These are phyloP conservation scores for Babylonia areolata DNA, from an alignment of 1,140 invertebrate species.

Conservation along the genomic window DNA sequence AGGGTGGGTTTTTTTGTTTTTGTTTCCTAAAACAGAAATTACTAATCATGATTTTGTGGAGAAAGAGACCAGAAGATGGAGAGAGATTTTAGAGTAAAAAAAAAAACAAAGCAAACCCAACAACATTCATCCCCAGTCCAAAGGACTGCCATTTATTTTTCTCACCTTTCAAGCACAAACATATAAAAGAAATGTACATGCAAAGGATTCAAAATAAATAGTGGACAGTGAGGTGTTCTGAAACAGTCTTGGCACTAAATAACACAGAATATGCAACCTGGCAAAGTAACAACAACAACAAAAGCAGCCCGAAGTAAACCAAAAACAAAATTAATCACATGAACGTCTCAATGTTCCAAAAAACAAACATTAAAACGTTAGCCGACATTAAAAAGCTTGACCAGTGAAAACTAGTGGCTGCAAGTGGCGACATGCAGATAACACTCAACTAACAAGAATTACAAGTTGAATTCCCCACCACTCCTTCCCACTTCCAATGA, in stretches of 20 bases:
- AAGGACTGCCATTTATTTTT: too few species aligned
- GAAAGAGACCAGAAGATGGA: too few species aligned
- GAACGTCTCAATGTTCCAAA: conserved; percentile 1
- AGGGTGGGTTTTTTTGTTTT: too few species aligned
- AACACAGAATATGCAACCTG: background rate
- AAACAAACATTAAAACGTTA: too few species aligned
- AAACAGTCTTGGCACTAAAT: background rate
- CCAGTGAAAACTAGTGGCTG: background rate
- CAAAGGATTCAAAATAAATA: background rate
- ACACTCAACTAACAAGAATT: background rate
- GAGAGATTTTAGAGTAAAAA: too few species aligned
- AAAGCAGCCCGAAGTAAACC: background rate
- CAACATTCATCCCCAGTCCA: too few species aligned
- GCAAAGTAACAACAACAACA: background rate
- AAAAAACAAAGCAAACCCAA: too few species aligned
- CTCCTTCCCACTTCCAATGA: background rate
- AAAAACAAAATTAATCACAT: background rate
- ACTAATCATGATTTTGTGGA: too few species aligned
- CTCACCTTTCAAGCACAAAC: too few species aligned
- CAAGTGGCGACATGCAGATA: background rate
- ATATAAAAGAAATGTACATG: background rate
- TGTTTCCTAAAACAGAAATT: too few species aligned
- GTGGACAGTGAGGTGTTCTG: background rate
- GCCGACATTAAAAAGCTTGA: background rate
- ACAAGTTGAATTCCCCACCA: background rate